phyloP scores from a whole-genome alignment of 1,140 invertebrate genomes.

The Rhysida immarginata region DNA sequence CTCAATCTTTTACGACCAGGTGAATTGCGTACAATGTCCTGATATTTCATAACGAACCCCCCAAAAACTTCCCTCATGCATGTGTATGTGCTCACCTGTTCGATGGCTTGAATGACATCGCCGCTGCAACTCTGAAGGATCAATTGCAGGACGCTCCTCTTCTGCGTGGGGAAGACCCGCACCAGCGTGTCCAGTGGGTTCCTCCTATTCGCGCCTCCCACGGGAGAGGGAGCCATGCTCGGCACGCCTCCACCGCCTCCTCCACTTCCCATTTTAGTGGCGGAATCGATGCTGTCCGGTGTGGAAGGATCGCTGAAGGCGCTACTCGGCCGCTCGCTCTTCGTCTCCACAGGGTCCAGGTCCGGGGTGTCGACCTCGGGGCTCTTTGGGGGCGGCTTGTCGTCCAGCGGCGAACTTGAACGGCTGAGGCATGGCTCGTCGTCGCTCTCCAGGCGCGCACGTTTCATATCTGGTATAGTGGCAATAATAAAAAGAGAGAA shows the following conservation, averaged over 20 bases:
- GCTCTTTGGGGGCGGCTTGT: background rate
- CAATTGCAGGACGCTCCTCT: constrained; percentile 64
- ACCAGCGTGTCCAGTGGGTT: constrained; percentile 60
- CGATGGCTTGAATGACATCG: constrained; percentile 60
- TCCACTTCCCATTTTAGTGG: background rate
- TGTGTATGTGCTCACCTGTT: constrained; percentile 29
- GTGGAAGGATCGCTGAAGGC: constrained; percentile 3
- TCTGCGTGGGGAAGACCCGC: constrained; percentile 71
- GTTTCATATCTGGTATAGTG: constrained; percentile 2
- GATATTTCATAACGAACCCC: too few species aligned
- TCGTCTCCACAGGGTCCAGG: background rate
- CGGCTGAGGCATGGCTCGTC: constrained; percentile 1
- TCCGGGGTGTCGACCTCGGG: background rate
- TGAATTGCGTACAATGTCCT: too few species aligned
- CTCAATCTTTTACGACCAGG: too few species aligned
- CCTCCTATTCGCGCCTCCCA: background rate
- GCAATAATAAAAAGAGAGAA: too few species aligned
- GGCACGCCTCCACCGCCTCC: background rate
- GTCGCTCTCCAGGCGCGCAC: background rate
- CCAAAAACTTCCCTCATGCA: background rate
- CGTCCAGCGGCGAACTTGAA: background rate
- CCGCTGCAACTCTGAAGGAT: constrained; percentile 71
- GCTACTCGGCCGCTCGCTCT: background rate
- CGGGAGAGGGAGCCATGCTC: background rate
- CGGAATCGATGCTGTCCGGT: background rate